These are phyloP conservation scores for Xestobium rufovillosum DNA, from an alignment of 2,888 invertebrate genomes.

Conservation along the genomic window DNA sequence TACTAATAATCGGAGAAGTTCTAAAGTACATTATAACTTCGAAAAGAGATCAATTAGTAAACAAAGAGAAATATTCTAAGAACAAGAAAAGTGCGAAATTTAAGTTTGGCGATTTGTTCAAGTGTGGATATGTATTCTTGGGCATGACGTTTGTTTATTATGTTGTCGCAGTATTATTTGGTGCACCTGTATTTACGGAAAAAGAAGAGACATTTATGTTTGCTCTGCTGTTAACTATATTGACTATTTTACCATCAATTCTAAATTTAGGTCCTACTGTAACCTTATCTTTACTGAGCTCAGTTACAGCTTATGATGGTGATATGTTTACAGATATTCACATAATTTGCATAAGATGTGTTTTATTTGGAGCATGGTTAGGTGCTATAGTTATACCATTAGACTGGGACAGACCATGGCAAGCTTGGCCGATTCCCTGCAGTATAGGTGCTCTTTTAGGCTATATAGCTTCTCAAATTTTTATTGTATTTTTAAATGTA, in stretches of 20 bases:
- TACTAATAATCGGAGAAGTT: constrained; percentile 45
- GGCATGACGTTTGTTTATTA: constrained; percentile 50
- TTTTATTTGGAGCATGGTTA: constrained; percentile 72
- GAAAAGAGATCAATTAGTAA: too few species aligned
- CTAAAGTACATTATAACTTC: too few species aligned
- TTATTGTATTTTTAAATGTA: background rate
- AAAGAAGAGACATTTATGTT: constrained; percentile 64
- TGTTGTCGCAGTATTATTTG: constrained; percentile 56
- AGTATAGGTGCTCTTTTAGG: constrained; percentile 60
- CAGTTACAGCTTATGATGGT: constrained; percentile 37
- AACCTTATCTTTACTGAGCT: constrained; percentile 48
- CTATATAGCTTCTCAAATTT: constrained; percentile 35
- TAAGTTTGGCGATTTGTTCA: constrained; percentile 46
- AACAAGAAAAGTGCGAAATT: constrained; percentile 21
- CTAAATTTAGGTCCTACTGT: constrained; percentile 54
- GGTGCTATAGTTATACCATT: constrained; percentile 80
- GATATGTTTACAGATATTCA: constrained; percentile 51
- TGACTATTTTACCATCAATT: constrained; percentile 57
- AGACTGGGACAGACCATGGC: constrained; percentile 89
- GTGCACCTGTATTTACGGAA: constrained; percentile 56
- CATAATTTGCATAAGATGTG: constrained; percentile 49
- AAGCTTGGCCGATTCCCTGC: constrained; percentile 71
- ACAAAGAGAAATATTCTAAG: too few species aligned
- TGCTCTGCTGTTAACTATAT: constrained; percentile 51
- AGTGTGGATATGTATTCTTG: constrained; percentile 44